These are phyloP conservation scores for Thereva unica DNA, from an alignment of 2,888 invertebrate species.

Conservation along the genomic window DNA sequence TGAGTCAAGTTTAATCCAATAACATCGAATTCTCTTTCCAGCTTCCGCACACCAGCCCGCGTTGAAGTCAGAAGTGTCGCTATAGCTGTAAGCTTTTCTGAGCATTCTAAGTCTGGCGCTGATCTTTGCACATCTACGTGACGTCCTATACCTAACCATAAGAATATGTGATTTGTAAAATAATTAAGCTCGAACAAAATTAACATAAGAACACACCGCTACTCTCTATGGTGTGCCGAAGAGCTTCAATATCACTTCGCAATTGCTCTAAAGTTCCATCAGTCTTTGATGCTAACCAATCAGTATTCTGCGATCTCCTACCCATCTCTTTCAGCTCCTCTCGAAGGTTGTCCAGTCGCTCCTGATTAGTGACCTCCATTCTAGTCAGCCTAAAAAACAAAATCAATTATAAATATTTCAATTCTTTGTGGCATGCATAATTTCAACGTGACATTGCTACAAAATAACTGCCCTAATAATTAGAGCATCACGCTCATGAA, in stretches of 20 bases:
- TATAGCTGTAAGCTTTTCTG: slow-evolving; percentile 48
- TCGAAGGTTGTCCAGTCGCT: slow-evolving; percentile 55
- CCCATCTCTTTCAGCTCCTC: slow-evolving; percentile 56
- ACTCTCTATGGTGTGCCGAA: slow-evolving; percentile 41
- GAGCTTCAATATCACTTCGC: slow-evolving; percentile 53
- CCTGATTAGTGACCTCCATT: slow-evolving; percentile 56
- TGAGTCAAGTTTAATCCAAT: slow-evolving; percentile 43
- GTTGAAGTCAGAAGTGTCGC: slow-evolving; percentile 50
- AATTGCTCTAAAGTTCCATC: slow-evolving; percentile 55
- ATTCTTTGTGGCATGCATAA: neutral
- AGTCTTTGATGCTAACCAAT: slow-evolving; percentile 55
- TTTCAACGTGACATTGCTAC: neutral
- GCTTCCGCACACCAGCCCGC: slow-evolving; percentile 42
- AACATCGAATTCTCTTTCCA: slow-evolving; percentile 41
- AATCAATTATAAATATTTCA: slow-evolving; percentile 1
- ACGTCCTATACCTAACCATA: slow-evolving; percentile 5
- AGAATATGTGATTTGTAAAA: neutral
- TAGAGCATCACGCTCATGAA: too few species aligned
- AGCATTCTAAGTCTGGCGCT: slow-evolving; percentile 23
- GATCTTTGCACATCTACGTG: slow-evolving; percentile 38
- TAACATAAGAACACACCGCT: slow-evolving; percentile 19
- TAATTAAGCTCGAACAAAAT: neutral
- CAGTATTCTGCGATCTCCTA: slow-evolving; percentile 56
- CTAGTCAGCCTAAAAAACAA: slow-evolving; percentile 52
- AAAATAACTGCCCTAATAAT: neutral